phyloP scores from a whole-genome alignment of 2,888 invertebrate species.

The Sisyra nigra region DNA sequence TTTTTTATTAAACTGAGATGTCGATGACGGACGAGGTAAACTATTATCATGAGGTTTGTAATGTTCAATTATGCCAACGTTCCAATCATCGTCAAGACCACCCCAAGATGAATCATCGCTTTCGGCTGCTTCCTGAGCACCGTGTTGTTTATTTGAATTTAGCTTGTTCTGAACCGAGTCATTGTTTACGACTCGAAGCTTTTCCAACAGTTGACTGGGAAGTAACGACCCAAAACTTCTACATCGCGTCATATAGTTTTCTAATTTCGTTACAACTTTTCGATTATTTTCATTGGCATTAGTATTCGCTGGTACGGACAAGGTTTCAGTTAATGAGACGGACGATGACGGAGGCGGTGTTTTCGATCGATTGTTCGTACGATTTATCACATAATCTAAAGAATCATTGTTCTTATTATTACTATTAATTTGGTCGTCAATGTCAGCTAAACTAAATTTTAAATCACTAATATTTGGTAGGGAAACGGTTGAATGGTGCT shows the following conservation, averaged over 20 bases:
- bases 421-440: conserved; percentile 14
- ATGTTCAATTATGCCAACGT: conserved; percentile 29
- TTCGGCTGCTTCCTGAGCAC: conserved; percentile 22
- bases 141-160: conserved; percentile 5
- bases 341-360: conserved; percentile 16
- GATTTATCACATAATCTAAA: conserved; percentile 14
- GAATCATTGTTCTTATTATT: not conserved
- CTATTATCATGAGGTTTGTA: conserved; percentile 27
- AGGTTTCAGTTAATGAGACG: too few species aligned
- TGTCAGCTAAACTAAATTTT: conserved; percentile 22
- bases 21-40: conserved; percentile 19
- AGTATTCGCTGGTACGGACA: not conserved
- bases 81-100: conserved; percentile 32
- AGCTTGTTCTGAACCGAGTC: too few species aligned
- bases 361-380: conserved; percentile 17
- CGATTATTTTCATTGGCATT: conserved; percentile 16
- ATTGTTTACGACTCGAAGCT: conserved; percentile 14
- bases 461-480: conserved; percentile 35
- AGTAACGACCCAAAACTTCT: conserved; percentile 30
- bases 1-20: too few species aligned
- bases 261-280: conserved; percentile 24
- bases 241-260: conserved; percentile 29
- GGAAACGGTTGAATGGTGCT: conserved; percentile 33
- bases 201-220: conserved; percentile 27
- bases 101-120: conserved; percentile 27